Evolutionary conservation across 2,888 invertebrate species (phyloP), one percentile per base, ranked within the genome.

Genomic region (Helobdella robusta): DNA sequence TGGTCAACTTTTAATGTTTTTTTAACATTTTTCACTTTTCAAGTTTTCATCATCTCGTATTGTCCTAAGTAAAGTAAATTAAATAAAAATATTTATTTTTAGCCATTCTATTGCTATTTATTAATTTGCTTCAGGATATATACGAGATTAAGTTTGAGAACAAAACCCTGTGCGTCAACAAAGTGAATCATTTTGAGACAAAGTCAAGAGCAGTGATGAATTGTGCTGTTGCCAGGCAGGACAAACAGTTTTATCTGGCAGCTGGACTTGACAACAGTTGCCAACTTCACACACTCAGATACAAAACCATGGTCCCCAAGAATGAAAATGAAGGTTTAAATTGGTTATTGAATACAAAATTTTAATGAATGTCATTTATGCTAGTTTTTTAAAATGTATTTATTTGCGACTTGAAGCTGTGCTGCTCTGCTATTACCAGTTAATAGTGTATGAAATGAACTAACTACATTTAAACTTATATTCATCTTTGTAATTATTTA

Each of bases 261-360:
- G 91, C 91, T 8, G 94, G 94, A 0, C 89, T 91, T 80, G 92
- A 93, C 81, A 89, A 89, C 70, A 88, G 91, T 34, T 78, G 78
- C 68, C 73, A 73, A 46, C 58, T 77, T 11, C 77, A 75, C 66
- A 68, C 72, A 18, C 66, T 78, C 48, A 75, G 75, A 69, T 76
- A 76, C 67, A 77, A 74, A 71, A 74, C 79, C 30, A 69, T 75
- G 23, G 72, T 72, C 23, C 75, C 75, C 34, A 71, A 70, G 58
- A 62, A 66, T 20, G 67, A 65, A 59, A 64, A 67, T n/a, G 66
- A 67, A 61, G 64, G 69, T 68, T 46, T 63, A 64, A 56, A 25
- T 60, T 18, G n/a, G n/a, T n/a, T n/a, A n/a, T n/a, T n/a, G n/a
- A n/a, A n/a, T n/a, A n/a, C n/a, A n/a, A n/a, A n/a, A n/a, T n/a